phyloP scores from a whole-genome alignment of 2,888 invertebrate species.

The Acutogordius australiensis region DNA sequence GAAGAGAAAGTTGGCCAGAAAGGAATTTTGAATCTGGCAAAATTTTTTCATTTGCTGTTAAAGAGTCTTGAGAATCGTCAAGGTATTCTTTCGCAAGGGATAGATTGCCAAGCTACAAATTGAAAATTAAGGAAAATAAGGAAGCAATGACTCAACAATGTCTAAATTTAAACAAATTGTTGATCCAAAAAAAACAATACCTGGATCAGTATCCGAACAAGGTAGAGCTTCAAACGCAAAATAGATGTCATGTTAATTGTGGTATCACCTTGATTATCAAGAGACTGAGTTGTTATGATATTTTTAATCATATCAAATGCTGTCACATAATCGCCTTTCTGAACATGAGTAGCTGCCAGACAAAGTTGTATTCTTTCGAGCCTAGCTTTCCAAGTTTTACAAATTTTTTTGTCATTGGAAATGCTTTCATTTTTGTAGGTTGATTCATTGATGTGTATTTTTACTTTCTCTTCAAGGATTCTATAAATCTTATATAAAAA shows the following conservation, averaged over 20 bases:
- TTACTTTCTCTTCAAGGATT: too few relatives aligned
- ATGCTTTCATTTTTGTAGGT: background rate
- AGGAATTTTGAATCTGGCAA: too few relatives aligned
- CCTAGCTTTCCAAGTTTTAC: background rate
- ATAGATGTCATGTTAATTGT: background rate
- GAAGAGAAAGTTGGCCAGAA: background rate
- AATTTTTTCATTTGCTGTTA: too few relatives aligned
- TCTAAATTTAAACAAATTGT: background rate
- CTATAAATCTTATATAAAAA: too few relatives aligned
- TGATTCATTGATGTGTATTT: too few relatives aligned
- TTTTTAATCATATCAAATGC: constrained; percentile 1
- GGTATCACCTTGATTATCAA: background rate
- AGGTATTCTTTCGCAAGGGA: background rate
- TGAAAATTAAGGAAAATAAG: background rate
- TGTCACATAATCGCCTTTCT: background rate
- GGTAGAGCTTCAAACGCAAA: background rate
- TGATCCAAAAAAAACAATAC: background rate
- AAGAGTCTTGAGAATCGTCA: background rate
- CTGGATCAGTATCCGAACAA: background rate
- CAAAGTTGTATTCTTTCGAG: background rate
- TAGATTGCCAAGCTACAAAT: background rate
- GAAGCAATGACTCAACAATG: background rate
- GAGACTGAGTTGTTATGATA: background rate
- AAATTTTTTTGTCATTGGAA: background rate
- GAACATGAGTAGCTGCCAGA: background rate